Evolutionary conservation across 2,797 vertebrate species (phyloP).

Genomic region (Sparus aurata): DNA sequence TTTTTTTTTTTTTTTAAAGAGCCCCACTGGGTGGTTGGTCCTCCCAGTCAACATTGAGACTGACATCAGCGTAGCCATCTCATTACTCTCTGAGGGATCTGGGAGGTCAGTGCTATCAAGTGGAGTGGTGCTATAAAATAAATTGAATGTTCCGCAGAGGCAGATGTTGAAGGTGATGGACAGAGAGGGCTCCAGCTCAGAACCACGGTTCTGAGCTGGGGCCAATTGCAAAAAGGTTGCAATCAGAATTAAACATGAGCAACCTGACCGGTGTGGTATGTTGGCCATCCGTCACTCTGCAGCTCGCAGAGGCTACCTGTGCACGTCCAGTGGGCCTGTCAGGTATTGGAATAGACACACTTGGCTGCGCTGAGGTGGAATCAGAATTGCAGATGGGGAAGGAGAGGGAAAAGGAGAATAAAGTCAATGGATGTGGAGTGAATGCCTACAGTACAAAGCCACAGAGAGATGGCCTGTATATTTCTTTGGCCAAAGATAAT

Average conservation of each 20-base stretch:
- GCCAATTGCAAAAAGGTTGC: constrained; percentile 74
- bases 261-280: constrained; percentile 67
- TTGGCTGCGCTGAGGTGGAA: constrained; percentile 77
- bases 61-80: constrained; percentile 80
- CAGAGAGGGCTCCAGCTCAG: constrained; percentile 72
- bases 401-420: constrained; percentile 49
- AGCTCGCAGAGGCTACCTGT: constrained; percentile 75
- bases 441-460: constrained; percentile 47
- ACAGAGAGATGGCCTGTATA: constrained; percentile 49
- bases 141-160: constrained; percentile 83
- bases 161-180: constrained; percentile 83
- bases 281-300: constrained; percentile 76
- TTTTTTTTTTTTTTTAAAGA: constrained; percentile 61
- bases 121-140: constrained; percentile 85
- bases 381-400: constrained; percentile 84
- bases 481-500: constrained; percentile 57
- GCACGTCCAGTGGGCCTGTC: constrained; percentile 80
- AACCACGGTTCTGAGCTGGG: too few relatives aligned
- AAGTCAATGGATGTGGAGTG: constrained; percentile 58
- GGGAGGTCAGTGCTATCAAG: constrained; percentile 82
- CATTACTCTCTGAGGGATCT: constrained; percentile 80
- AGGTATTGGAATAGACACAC: constrained; percentile 79
- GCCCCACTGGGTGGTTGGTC: constrained; percentile 60
- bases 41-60: constrained; percentile 68
- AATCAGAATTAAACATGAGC: constrained; percentile 87